Base-by-base conservation (phyloP, 2,113 vertebrate species). In the Leptosomus discolor region DNA sequence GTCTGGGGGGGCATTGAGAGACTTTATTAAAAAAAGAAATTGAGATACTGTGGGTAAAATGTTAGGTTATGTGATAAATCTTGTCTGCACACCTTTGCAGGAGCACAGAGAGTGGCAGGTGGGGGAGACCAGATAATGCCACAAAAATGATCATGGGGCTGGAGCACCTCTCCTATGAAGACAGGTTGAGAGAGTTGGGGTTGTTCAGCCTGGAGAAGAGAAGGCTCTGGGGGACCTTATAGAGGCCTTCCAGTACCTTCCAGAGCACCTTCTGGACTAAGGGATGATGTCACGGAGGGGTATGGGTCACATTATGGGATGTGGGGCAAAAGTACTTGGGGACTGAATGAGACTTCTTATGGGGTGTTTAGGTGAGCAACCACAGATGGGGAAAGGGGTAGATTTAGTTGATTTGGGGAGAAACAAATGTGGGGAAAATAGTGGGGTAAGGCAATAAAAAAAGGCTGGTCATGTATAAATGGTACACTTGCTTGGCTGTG, bases 271-370 rank as follows among this genome's bases (percentile, higher is more conserved):
- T 69, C 16, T 78, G 58, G 12, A 6, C 15, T 65, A 23, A 32
- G 10, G 27, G 5, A 7, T 2, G 4, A 1, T 81, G 32, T 15
- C 1, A 1, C 4, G 5, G 24, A 41, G 32, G 36, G 10, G 1
- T 51, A 4, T 9, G 29, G 58, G 20, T 19, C 20, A 9, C 15
- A 4, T 23, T 22, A 4, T 12, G 34, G 53, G 16, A 51, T 41
- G n/a, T n/a, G 58, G n/a, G 22, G 22, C 17, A 50, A 17, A 54
- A 67, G 19, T 53, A 6, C 75, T 46, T 71, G 6, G 4, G 43
- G 39, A 10, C 20, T 78, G 51, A 6, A 1, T 36, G 41, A 32
- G 11, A 18, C n/a, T 41, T 53, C 23, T 65, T 61, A 22, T 3
- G 12, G 29, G 9, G 9, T 58, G 23, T 58, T 50, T 34, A 51